A percentile compares a stretch with the other conserved stretches of the same genome.
phyloP scores from a whole-genome alignment of 2,113 vertebrate genomes.

The Loxodonta africana region DNA sequence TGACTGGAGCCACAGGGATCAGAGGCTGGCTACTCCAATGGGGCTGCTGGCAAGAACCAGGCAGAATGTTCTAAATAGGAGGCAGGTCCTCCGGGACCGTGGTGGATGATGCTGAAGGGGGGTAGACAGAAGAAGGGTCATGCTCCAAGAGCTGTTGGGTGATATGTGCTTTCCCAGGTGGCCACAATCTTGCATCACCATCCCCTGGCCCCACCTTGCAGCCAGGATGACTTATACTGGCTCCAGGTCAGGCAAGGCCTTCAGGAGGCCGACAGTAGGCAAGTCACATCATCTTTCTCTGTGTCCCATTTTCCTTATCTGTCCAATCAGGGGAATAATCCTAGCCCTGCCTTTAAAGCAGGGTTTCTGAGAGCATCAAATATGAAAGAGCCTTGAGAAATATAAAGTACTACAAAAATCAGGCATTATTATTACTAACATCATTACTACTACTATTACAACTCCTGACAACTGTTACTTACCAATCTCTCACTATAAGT shows the following conservation, averaged over 20 bases:
- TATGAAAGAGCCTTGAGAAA: not conserved
- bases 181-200: not conserved
- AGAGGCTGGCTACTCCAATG: not conserved
- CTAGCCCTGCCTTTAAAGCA: not conserved
- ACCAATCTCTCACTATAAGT: not conserved
- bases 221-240: not conserved
- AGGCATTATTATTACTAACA: not conserved
- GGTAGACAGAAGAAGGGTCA: not conserved
- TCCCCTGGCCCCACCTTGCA: fast-evolving
- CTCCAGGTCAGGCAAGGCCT: not conserved
- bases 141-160: no score
- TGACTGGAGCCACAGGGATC: not conserved
- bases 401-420: not conserved
- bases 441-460: not conserved
- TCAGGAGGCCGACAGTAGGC: not conserved
- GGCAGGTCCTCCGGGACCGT: not conserved
- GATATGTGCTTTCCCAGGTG: not conserved
- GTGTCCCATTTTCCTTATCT: not conserved
- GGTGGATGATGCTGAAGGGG: no score
- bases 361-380: not conserved
- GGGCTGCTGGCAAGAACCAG: not conserved
- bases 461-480: not conserved
- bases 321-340: not conserved
- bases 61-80: not conserved
- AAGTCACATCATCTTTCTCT: not conserved